Base-by-base conservation (phyloP, 2,113 vertebrate genomes). In the Romanogobio albipinnatus region DNA sequence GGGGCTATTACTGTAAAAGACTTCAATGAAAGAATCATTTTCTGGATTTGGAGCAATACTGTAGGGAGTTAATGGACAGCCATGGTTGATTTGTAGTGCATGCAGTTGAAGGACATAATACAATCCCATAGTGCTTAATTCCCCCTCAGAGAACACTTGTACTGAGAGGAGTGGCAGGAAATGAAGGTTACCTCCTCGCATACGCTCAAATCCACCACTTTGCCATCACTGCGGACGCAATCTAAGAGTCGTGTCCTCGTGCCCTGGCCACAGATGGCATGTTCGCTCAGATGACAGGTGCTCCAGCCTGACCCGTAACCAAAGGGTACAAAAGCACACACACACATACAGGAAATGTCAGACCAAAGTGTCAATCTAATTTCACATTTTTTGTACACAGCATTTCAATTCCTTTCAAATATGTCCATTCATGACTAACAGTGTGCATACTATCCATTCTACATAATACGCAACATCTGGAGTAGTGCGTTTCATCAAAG, bases 151-250 rank as follows among this genome's bases (percentile, higher is more conserved):
- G 81, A 58, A 82, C 64, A 43, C 33, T 82, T 82, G 49, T 82
- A 15, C 6, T 33, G 47, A n/a, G 66, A 82, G 29, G 26, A 58
- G 58, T 5, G 17, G 64, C 7, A 51, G 39, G 56, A 53, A 61
- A 59, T 39, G 64, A 70, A 79, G 53, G 39, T 94, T 92, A 97
- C 98, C 97, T 91, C 88, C 85, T 96, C 91, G 59, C 98, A 99
- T 74, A 93, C 87, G 76, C 88, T 91, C 53, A 88, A 82, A 76
- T 93, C 91, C 84, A 96, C 93, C 0, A 93, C 66, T 90, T 94
- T 96, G 24, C 96, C 96, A 0, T 99, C 97, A 1, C 96, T 97
- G 88, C 96, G 97, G 61, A 84, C 75, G 80, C 98, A 99, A 92
- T 97, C 96, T 76, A 97, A 88, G 64, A 97, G 95, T 19, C 97